phyloP scores from a whole-genome alignment of 2,113 vertebrate species.

The Phyllopteryx taeniolatus region DNA sequence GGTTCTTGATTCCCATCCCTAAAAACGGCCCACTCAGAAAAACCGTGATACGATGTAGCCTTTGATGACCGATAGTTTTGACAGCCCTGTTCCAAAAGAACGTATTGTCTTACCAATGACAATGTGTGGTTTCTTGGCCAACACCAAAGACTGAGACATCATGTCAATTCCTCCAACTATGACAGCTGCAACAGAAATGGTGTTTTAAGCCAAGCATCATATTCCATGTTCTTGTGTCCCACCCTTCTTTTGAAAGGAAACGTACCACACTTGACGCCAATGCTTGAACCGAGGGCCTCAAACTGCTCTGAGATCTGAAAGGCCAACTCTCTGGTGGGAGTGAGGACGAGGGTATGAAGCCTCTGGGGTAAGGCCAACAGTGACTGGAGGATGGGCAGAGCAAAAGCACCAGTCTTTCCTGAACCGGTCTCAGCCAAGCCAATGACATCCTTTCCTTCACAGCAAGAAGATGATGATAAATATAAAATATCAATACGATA shows the following conservation, averaged over 20 bases:
- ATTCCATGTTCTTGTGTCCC: neutral
- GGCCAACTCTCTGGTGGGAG: constrained; percentile 92
- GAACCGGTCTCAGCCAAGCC: constrained; percentile 96
- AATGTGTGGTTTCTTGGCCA: constrained; percentile 95
- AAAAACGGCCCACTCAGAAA: too few species aligned
- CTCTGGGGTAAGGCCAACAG: constrained; percentile 86
- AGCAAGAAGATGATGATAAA: neutral
- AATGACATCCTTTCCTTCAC: constrained; percentile 85
- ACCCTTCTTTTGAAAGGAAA: neutral
- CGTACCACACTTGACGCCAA: constrained; percentile 89
- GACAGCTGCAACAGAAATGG: constrained; percentile 77
- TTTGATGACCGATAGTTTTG: too few species aligned
- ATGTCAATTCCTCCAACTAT: constrained; percentile 95
- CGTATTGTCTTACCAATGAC: constrained; percentile 84
- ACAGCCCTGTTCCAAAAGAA: neutral
- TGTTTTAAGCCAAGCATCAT: neutral
- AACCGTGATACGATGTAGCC: too few species aligned
- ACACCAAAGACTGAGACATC: constrained; percentile 93
- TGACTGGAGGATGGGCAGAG: constrained; percentile 90
- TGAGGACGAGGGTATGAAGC: constrained; percentile 91
- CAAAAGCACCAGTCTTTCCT: constrained; percentile 95
- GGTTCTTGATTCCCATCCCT: too few species aligned
- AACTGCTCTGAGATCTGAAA: constrained; percentile 98
- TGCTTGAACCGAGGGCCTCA: constrained; percentile 95
- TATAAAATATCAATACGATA: neutral